These are phyloP conservation scores for Monopis laevigella DNA, from an alignment of 2,888 invertebrate species.

Conservation along the genomic window DNA sequence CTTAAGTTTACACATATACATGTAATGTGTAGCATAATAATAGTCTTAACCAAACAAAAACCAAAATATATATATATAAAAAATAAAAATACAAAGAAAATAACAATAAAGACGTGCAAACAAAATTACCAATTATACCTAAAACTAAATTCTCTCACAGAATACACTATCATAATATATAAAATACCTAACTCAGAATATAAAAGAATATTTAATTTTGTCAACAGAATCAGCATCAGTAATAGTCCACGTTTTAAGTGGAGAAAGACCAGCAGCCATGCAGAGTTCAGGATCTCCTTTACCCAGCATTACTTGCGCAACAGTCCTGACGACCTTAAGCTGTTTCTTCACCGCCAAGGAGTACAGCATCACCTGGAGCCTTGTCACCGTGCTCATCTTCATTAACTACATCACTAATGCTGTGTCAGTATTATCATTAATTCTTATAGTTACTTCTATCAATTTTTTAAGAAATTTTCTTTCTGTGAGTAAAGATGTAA, in stretches of 20 bases:
- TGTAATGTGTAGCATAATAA: too few relatives aligned
- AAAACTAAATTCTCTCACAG: too few relatives aligned
- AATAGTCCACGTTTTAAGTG: constrained; percentile 84
- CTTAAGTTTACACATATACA: too few relatives aligned
- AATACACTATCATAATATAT: too few relatives aligned
- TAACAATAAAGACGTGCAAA: too few relatives aligned
- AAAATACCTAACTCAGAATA: too few relatives aligned
- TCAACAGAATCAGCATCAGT: constrained; percentile 79
- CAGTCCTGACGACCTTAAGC: constrained; percentile 33
- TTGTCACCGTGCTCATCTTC: neutral
- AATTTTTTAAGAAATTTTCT: neutral
- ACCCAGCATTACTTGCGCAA: constrained; percentile 37
- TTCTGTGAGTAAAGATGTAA: neutral
- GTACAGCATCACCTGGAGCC: constrained; percentile 12
- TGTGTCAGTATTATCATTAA: constrained; percentile 2
- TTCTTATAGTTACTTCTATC: constrained; percentile 1
- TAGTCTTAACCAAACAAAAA: too few relatives aligned
- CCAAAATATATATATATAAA: too few relatives aligned
- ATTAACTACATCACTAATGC: constrained; percentile 1
- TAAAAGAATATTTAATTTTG: too few relatives aligned
- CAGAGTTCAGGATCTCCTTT: constrained; percentile 59
- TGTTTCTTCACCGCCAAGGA: constrained; percentile 34
- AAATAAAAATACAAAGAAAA: too few relatives aligned
- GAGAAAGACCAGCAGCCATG: constrained; percentile 74
- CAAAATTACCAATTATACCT: too few relatives aligned